Conservation (phyloP, 2,888 invertebrate species). For the Eurytoma adleriae region DNA sequence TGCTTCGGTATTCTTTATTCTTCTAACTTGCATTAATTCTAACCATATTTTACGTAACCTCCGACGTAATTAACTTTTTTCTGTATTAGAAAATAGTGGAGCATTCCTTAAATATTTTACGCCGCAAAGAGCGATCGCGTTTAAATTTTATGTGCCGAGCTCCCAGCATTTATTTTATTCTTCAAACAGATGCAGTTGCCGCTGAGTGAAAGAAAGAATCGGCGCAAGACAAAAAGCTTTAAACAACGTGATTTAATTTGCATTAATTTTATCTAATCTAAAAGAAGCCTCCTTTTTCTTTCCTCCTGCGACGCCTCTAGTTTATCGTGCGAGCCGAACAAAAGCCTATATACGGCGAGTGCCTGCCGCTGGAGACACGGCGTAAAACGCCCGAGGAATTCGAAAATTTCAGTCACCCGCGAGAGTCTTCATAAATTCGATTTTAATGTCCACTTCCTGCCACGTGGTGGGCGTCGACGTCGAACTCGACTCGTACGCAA, state of each 20-base stretch:
- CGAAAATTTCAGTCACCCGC: conserved; percentile 26
- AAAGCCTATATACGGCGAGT: neutral
- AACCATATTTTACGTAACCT: too few species aligned
- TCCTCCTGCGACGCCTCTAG: neutral
- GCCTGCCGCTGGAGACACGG: neutral
- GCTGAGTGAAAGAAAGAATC: neutral
- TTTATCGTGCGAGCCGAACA: neutral
- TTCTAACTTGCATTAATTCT: too few species aligned
- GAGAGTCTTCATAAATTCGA: conserved; percentile 50
- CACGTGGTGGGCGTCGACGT: conserved; percentile 50
- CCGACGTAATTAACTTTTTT: too few species aligned
- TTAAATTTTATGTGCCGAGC: too few species aligned
- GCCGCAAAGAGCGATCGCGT: too few species aligned
- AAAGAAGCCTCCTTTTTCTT: neutral
- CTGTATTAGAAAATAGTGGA: too few species aligned
- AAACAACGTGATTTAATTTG: conserved; percentile 1
- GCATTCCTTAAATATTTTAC: too few species aligned
- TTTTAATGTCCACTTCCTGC: conserved; percentile 59
- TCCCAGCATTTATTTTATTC: too few species aligned
- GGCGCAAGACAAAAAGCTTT: neutral
- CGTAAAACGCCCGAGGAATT: conserved; percentile 28
- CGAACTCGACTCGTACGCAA: conserved; percentile 4
- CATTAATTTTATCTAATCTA: conserved; percentile 11
- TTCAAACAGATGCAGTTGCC: too few species aligned
- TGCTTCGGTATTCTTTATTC: too few species aligned